These are phyloP conservation scores for Apodemus sylvaticus DNA, from an alignment of 2,113 vertebrate species.

Conservation along the genomic window DNA sequence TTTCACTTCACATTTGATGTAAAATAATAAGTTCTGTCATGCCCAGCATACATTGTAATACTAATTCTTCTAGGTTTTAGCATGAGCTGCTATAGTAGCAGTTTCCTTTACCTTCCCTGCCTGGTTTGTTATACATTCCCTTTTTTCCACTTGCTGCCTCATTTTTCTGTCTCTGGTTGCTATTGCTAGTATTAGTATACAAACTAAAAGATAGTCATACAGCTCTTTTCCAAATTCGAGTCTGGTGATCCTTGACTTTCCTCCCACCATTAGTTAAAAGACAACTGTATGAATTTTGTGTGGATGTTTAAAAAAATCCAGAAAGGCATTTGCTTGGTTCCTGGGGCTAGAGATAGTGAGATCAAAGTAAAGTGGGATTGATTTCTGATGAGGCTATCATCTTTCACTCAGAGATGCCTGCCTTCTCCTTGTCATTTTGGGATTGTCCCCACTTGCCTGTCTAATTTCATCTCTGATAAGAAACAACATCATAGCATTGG, in stretches of 20 bases:
- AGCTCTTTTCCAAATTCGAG: not conserved
- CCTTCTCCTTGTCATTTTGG: not conserved
- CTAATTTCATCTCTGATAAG: not conserved
- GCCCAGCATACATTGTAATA: not conserved
- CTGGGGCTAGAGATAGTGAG: not conserved
- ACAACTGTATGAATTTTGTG: not conserved
- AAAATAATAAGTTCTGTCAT: not conserved
- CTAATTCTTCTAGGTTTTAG: not conserved
- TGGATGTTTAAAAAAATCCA: not conserved
- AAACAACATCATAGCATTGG: not conserved
- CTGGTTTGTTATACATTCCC: too few relatives aligned
- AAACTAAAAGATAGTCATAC: not conserved
- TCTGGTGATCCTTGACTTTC: not conserved
- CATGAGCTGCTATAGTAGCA: too few relatives aligned
- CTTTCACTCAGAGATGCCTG: not conserved
- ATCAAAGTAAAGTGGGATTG: not conserved
- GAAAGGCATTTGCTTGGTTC: not conserved
- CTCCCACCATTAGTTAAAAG: accelerated
- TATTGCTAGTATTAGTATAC: not conserved
- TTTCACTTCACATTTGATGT: not conserved
- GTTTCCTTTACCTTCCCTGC: not conserved
- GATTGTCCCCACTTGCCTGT: not conserved
- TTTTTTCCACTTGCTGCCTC: not conserved
- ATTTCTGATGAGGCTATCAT: not conserved
- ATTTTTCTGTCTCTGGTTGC: too few relatives aligned